These are phyloP conservation scores for Littorina saxatilis DNA, from an alignment of 1,140 invertebrate species.

Conservation along the genomic window DNA sequence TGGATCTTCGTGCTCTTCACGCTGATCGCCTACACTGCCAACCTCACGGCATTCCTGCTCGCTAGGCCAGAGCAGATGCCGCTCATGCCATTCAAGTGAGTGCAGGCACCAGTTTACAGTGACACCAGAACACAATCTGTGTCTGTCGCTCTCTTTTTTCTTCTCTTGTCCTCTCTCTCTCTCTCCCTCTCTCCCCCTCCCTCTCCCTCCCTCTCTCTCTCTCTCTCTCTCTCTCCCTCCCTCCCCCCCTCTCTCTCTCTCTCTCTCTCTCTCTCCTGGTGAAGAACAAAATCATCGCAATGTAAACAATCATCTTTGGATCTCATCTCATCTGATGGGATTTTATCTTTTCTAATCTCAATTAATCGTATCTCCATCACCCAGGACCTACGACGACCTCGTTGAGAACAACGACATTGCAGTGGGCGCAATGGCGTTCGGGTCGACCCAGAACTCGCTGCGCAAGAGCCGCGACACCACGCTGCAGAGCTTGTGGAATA, in stretches of 20 bases:
- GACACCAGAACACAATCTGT: background rate
- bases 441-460: conserved; percentile 37
- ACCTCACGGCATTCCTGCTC: conserved; percentile 88
- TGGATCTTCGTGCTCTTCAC: conserved; percentile 60
- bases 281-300: too few species aligned
- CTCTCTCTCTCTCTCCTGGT: too few species aligned
- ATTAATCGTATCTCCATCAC: too few species aligned
- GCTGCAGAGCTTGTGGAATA: conserved; percentile 35
- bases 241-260: too few species aligned
- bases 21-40: conserved; percentile 59
- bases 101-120: background rate
- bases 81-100: conserved; percentile 54
- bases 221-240: too few species aligned
- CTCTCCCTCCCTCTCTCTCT: too few species aligned
- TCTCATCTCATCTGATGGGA: too few species aligned
- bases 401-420: conserved; percentile 30
- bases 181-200: too few species aligned
- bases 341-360: too few species aligned
- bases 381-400: conserved; percentile 43
- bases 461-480: conserved; percentile 34
- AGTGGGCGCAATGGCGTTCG: conserved; percentile 22
- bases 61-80: conserved; percentile 47
- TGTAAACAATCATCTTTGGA: too few species aligned
- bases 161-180: too few species aligned
- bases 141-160: too few species aligned